A percentile compares a stretch with the other conserved stretches of the same genome.
Conservation (phyloP, 1,140 invertebrate species). For the Doryteuthis pealeii region DNA sequence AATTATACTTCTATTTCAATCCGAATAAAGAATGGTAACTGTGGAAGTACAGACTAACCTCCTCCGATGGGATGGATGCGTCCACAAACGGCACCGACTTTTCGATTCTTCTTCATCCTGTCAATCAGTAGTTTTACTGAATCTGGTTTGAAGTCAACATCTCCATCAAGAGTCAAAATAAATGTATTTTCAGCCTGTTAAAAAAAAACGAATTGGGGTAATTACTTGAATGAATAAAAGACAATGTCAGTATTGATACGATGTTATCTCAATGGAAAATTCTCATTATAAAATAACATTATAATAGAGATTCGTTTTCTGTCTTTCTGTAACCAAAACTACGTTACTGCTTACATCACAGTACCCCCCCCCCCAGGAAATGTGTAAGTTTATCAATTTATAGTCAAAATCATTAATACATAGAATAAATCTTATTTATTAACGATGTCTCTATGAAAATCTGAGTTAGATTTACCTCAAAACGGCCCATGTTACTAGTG, state of each 20-base stretch:
- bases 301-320: too few species aligned
- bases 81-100: slow-evolving; percentile 96
- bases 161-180: slow-evolving; percentile 92
- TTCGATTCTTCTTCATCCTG: slow-evolving; percentile 99
- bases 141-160: slow-evolving; percentile 97
- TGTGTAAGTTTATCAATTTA: too few species aligned
- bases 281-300: background rate
- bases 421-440: too few species aligned
- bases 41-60: slow-evolving; percentile 62
- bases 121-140: slow-evolving; percentile 94
- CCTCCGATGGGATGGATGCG: slow-evolving; percentile 98
- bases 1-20: too few species aligned
- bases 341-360: too few species aligned
- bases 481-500: too few species aligned
- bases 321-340: too few species aligned
- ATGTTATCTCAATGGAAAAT: background rate
- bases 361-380: too few species aligned
- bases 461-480: too few species aligned
- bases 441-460: too few species aligned
- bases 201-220: slow-evolving; percentile 19
- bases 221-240: slow-evolving; percentile 5
- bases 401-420: too few species aligned
- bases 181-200: slow-evolving; percentile 88
- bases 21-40: too few species aligned
- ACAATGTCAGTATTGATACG: background rate